Conservation (phyloP, 2,888 invertebrate species). For the Baronia brevicornis region DNA sequence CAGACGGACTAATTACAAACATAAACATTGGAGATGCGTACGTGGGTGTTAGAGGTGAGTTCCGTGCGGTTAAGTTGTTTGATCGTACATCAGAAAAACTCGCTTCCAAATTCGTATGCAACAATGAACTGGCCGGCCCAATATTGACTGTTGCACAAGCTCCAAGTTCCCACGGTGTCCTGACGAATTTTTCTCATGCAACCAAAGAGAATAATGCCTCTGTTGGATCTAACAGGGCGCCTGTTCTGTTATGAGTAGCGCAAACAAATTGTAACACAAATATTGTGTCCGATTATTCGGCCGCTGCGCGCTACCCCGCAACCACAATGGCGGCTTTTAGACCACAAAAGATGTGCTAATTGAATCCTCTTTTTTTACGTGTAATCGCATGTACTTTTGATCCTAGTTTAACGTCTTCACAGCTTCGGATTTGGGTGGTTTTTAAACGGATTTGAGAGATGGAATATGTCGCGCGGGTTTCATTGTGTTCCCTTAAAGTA, state of each 20-base stretch:
- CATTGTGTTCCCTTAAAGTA: constrained; percentile 13
- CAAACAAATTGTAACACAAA: constrained; percentile 66
- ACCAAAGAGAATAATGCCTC: constrained; percentile 35
- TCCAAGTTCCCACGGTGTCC: constrained; percentile 66
- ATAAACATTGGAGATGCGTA: constrained; percentile 46
- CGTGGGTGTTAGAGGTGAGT: constrained; percentile 68
- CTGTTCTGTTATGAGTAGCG: constrained; percentile 41
- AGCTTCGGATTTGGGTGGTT: constrained; percentile 17
- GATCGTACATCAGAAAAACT: constrained; percentile 47
- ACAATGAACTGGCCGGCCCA: constrained; percentile 55
- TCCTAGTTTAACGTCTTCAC: constrained; percentile 48
- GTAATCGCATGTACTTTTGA: constrained; percentile 55
- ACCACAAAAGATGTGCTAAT: constrained; percentile 65
- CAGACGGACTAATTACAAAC: constrained; percentile 66
- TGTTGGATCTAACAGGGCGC: constrained; percentile 55
- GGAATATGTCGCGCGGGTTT: constrained; percentile 3
- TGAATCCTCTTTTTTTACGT: constrained; percentile 62
- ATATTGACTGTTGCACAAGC: constrained; percentile 61
- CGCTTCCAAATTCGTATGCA: constrained; percentile 43
- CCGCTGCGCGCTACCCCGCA: constrained; percentile 31
- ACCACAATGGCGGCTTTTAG: constrained; percentile 66
- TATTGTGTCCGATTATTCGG: constrained; percentile 63
- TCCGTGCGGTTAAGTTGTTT: constrained; percentile 45
- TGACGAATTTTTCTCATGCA: constrained; percentile 60
- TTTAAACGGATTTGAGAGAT: neutral